Evolutionary conservation across 2,797 vertebrate species (phyloP), one percentile per base, ranked within the genome.

Genomic region (Cyprinodon diabolis): DNA sequence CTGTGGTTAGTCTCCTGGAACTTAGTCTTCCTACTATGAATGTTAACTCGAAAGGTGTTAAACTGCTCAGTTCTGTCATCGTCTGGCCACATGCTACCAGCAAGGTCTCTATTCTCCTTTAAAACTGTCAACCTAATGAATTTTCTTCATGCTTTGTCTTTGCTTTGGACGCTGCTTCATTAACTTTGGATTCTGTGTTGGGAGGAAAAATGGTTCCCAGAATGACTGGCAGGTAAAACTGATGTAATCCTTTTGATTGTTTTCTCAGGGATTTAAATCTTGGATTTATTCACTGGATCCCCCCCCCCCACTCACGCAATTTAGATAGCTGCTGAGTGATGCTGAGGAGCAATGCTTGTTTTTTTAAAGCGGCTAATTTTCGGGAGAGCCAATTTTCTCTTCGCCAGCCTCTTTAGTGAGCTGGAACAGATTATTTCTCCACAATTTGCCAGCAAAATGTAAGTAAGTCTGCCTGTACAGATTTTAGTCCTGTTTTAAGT

Each of bases 141-240:
- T 68, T 23, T 72, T 51, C 40, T 15, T 7, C 47, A 52, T 56
- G 19, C 6, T 49, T 48, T 66, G 14, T 71, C 25, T 60, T 60
- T 35, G 52, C 57, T 66, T 30, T 25, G 30, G 5, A 54, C 19
- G 52, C 19, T 4, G 10, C 49, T 37, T n/a, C 35, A 40, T 54
- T 40, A 14, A n/a, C 19, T 55, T 74, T 17, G 52, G 25, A 43
- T 17, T 63, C 52, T 58, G 56, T 75, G 12, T 72, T 30, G 47
- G 51, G 66, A 62, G 48, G 51, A n/a, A 69, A 51, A 62, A 55
- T 71, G 71, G 15, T 45, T 52, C 52, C 54, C 37, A 68, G 30
- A 43, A 5, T 43, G 40, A 43, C 0, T n/a, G 12, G 51, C 58
- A 71, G 66, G 5, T 75, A 66, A 54, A 74, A 35, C 11, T 19